Percentiles rank a stretch among this genome's conserved stretches.
Conservation (phyloP, 2,797 vertebrate genomes). For the Nasua narica region DNA sequence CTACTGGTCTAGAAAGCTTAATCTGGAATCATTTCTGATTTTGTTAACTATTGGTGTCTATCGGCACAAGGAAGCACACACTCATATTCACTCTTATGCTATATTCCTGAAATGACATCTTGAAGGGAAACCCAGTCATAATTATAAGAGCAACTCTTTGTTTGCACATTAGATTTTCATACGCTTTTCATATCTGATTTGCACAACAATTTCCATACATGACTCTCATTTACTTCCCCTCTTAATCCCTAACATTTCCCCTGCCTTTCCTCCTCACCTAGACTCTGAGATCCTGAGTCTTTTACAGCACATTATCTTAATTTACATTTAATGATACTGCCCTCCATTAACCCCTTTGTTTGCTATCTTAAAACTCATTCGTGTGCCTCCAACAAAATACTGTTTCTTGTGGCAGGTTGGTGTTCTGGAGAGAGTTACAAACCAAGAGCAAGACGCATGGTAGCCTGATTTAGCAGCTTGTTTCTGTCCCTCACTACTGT, state of each 20-base stretch:
- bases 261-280: background rate
- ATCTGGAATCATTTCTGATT: background rate
- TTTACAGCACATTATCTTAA: background rate
- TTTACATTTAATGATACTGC: background rate
- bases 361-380: background rate
- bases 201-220: background rate
- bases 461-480: background rate
- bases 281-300: background rate
- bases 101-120: background rate
- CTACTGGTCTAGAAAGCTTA: background rate
- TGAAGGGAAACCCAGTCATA: background rate
- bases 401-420: background rate
- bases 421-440: background rate
- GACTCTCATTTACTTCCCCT: background rate
- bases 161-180: background rate
- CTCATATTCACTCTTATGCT: background rate
- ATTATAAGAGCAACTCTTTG: background rate
- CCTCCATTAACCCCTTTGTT: background rate
- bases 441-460: background rate
- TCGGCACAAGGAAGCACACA: background rate
- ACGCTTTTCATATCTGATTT: conserved; percentile 12
- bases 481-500: background rate
- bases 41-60: background rate
- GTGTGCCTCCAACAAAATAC: background rate
- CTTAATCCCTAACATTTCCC: background rate